These are phyloP conservation scores for Drosophila hawaiiensis DNA, from an alignment of 2,888 invertebrate species.

Conservation along the genomic window DNA sequence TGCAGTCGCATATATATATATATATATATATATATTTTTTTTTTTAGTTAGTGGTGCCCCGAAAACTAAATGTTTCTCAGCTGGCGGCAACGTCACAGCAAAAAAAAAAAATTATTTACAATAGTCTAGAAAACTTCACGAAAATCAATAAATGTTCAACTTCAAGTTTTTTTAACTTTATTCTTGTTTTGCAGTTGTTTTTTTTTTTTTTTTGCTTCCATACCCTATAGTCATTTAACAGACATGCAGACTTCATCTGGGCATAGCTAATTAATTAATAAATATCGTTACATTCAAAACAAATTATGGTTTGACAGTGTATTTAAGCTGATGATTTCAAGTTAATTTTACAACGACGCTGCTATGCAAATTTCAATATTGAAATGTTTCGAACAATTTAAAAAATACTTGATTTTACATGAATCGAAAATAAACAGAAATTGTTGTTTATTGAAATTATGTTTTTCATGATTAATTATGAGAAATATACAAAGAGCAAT, in stretches of 20 bases:
- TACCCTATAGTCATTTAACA: neutral
- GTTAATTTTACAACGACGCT: neutral
- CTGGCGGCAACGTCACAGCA: neutral
- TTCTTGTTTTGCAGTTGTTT: conserved; percentile 30
- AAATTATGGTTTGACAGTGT: neutral
- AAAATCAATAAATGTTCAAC: conserved; percentile 65
- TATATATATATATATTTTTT: neutral
- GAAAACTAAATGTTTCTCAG: conserved; percentile 12
- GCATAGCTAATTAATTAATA: neutral
- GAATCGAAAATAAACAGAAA: neutral
- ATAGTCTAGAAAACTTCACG: neutral
- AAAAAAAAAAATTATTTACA: neutral
- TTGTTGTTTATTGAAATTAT: neutral
- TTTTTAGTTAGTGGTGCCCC: neutral
- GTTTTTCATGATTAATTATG: neutral
- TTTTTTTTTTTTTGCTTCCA: neutral
- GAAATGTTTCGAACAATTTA: neutral
- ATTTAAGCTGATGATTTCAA: neutral
- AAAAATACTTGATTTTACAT: neutral
- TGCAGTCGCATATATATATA: neutral
- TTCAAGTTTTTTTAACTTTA: conserved; percentile 68
- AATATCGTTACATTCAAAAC: neutral
- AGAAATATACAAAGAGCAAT: conserved; percentile 1
- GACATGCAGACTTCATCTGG: neutral
- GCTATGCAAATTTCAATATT: neutral